These are phyloP conservation scores for Elephantulus edwardii DNA, from an alignment of 2,113 vertebrate species.

Conservation along the genomic window DNA sequence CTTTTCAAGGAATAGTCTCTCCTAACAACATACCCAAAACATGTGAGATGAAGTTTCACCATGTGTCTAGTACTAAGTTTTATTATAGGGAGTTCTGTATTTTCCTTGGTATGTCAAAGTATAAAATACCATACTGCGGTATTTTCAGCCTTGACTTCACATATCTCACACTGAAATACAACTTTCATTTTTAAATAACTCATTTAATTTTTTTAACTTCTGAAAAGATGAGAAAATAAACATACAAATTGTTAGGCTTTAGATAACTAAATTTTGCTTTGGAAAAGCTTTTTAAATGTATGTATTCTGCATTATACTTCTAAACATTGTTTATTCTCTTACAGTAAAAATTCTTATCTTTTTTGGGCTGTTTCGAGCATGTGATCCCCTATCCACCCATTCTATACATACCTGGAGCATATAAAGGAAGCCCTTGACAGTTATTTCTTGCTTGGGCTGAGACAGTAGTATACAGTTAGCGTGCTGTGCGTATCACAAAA, in stretches of 20 bases:
- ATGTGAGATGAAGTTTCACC: no score
- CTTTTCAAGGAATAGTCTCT: no score
- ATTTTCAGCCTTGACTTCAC: background rate
- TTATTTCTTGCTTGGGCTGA: constrained; percentile 67
- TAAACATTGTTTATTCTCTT: constrained; percentile 44
- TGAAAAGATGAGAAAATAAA: background rate
- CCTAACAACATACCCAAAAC: no score
- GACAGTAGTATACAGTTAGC: constrained; percentile 45
- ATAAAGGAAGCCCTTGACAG: constrained; percentile 37
- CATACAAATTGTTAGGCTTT: background rate
- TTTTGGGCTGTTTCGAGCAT: background rate
- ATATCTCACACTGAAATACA: background rate
- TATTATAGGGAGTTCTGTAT: background rate
- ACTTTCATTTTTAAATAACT: background rate
- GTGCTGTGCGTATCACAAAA: constrained; percentile 57
- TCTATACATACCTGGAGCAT: constrained; percentile 39
- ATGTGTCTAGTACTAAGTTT: background rate
- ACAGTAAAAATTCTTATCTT: background rate
- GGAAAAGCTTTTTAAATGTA: background rate
- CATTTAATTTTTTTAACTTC: background rate
- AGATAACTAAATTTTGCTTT: background rate
- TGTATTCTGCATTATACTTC: constrained; percentile 10
- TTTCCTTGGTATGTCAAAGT: background rate
- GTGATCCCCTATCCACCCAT: background rate
- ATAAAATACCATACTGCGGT: background rate